Conservation (phyloP, 2,888 invertebrate genomes). For the Drosophila kambysellisi region DNA sequence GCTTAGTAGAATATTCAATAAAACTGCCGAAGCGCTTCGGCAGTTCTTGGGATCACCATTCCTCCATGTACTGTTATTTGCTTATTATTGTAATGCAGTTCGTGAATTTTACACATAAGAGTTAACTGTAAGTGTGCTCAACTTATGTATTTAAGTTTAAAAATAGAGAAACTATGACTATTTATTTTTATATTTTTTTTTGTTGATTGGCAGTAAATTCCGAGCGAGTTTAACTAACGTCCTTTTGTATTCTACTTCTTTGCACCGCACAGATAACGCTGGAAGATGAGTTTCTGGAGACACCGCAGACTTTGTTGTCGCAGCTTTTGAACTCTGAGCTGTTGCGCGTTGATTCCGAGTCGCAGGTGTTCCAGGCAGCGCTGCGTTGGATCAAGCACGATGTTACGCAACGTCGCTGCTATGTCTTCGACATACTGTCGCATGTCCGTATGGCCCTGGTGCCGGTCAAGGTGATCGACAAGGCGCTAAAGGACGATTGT, state of each 20-base stretch:
- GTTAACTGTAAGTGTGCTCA: not conserved
- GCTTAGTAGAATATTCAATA: no score
- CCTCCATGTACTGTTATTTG: no score
- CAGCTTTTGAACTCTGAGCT: constrained; percentile 93
- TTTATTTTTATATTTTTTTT: not conserved
- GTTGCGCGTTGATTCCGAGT: constrained; percentile 94
- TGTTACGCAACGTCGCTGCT: constrained; percentile 90
- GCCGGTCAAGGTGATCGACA: constrained; percentile 91
- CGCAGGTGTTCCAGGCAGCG: constrained; percentile 95
- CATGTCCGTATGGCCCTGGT: constrained; percentile 94
- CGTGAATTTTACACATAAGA: not conserved
- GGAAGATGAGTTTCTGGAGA: constrained; percentile 94
- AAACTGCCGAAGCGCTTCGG: no score
- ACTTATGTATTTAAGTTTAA: not conserved
- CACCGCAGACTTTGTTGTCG: constrained; percentile 91
- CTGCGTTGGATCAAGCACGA: constrained; percentile 95
- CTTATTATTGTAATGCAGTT: no score
- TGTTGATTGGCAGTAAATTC: not conserved
- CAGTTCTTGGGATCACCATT: no score
- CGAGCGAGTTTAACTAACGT: not conserved
- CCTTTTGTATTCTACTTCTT: not conserved
- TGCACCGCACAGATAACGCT: constrained; percentile 84
- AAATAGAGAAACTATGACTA: not conserved
- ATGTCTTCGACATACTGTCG: constrained; percentile 93
- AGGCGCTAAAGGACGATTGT: constrained; percentile 90